Evolutionary conservation across 2,888 invertebrate genomes (phyloP), one percentile per base, ranked within the genome.

Genomic region (Nomada ferruginata): DNA sequence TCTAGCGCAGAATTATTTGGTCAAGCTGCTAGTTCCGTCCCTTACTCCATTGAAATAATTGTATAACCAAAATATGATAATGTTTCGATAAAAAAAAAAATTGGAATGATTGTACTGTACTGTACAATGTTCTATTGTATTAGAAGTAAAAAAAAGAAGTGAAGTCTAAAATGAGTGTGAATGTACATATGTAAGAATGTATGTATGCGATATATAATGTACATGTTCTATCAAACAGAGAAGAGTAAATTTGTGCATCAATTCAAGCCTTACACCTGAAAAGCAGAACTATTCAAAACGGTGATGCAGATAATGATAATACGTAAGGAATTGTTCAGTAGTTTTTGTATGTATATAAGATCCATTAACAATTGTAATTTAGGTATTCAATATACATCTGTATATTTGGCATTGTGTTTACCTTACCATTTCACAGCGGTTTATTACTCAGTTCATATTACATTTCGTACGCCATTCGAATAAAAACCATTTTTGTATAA

Each of bases 401-500:
- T 81, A 69, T 79, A 80, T 86, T 83, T 83, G 71, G 80, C 79
- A 88, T 80, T 76, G 64, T 81, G 79, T 83, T 84, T 85, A 70
- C 85, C 77, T 87, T 73, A 79, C 57, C 78, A 75, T 74, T 81
- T 84, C 60, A 78, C 29, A 72, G 73, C 84, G 72, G 29, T 87
- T 84, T 87, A 87, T 87, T 83, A 82, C 71, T 76, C 79, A 42
- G 83, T 77, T 82, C 84, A 69, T 85, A 86, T 85, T 87, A 79
- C 78, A 87, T 90, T 88, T 84, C 79, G 66, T 89, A 85, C 84
- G 66, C 85, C 78, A 84, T 84, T 89, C 66, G 79, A 90, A 89
- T 90, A 87, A 89, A 89, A 79, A 78, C 68, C 81, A 86, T 85
- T 89, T 91, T 89, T 89, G 76, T 89, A 86, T 71, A 87, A 84